phyloP scores from a whole-genome alignment of 2,113 vertebrate genomes.

The Nettapus auritus region DNA sequence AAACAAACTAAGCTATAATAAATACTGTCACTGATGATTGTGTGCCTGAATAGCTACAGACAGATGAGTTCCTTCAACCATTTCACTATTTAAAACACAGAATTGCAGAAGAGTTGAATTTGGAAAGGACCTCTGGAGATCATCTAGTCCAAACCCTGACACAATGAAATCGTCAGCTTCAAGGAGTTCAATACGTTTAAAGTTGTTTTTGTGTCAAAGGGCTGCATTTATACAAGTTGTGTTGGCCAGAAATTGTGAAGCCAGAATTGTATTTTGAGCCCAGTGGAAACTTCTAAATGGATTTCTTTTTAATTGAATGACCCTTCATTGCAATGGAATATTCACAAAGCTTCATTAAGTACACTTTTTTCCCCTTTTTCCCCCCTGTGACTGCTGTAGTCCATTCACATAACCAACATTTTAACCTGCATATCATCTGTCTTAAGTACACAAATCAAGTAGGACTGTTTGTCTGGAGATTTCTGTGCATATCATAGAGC shows the following conservation, averaged over 20 bases:
- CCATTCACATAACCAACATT: not conserved
- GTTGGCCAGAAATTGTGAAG: conserved; percentile 30
- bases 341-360: not conserved
- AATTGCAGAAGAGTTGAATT: not conserved
- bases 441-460: not conserved
- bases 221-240: conserved; percentile 58
- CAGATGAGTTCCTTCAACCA: not conserved
- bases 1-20: not conserved
- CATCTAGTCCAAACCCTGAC: not conserved
- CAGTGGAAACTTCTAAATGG: conserved; percentile 35
- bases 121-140: not conserved
- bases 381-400: no score
- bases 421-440: not conserved
- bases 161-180: conserved; percentile 60
- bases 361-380: not conserved
- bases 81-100: not conserved
- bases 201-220: conserved; percentile 64
- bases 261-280: conserved; percentile 32
- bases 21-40: not conserved
- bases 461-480: not conserved
- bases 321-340: conserved; percentile 2
- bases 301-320: conserved; percentile 49
- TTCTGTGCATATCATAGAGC: not conserved
- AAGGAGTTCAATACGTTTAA: conserved; percentile 62
- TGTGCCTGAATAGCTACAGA: not conserved